These are phyloP conservation scores for Ischnus inquisitorius DNA, from an alignment of 2,888 invertebrate species.

Conservation along the genomic window DNA sequence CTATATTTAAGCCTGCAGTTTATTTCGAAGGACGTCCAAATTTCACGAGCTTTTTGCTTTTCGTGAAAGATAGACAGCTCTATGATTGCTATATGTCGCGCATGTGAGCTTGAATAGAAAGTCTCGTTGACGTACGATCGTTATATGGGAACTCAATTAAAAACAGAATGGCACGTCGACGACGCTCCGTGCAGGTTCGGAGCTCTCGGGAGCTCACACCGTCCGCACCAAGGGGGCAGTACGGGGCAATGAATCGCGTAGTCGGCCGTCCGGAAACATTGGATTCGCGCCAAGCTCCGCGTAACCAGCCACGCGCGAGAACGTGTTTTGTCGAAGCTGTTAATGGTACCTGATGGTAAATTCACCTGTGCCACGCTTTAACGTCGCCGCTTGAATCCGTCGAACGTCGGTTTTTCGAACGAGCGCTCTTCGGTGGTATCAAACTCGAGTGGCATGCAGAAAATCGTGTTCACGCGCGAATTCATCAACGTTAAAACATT, in stretches of 20 bases:
- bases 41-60: background rate
- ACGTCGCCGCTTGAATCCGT: constrained; percentile 59
- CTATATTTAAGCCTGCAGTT: too few species aligned
- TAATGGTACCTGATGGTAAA: constrained; percentile 76
- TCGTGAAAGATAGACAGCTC: background rate
- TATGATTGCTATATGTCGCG: background rate
- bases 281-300: constrained; percentile 77
- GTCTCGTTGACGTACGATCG: constrained; percentile 53
- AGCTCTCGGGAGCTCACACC: constrained; percentile 21
- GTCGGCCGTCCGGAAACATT: constrained; percentile 76
- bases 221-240: constrained; percentile 27
- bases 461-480: background rate
- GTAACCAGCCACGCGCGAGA: constrained; percentile 69
- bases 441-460: background rate
- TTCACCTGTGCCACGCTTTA: constrained; percentile 67
- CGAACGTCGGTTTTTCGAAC: constrained; percentile 14
- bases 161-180: constrained; percentile 66
- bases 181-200: constrained; percentile 23
- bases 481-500: background rate
- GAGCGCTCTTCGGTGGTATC: background rate
- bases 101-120: constrained; percentile 44
- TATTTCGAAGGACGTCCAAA: background rate
- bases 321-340: constrained; percentile 77
- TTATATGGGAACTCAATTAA: constrained; percentile 70
- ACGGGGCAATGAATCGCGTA: constrained; percentile 75